Conservation (phyloP, 2,797 vertebrate genomes). For the Danio jaintianensis region DNA sequence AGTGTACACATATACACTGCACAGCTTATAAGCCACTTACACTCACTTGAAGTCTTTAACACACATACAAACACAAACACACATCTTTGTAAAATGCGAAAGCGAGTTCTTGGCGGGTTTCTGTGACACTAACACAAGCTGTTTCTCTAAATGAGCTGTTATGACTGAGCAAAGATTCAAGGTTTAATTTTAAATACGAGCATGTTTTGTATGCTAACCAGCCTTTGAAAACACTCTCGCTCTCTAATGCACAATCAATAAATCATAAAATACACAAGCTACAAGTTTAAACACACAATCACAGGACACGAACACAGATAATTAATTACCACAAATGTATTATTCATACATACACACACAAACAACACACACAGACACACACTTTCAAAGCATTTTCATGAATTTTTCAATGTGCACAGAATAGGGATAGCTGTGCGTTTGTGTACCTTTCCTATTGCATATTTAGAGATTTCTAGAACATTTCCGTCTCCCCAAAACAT, state of each 20-base stretch:
- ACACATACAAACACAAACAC: conserved; percentile 21
- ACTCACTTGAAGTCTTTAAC: conserved; percentile 37
- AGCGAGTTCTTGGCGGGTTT: background rate
- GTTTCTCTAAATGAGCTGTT: conserved; percentile 22
- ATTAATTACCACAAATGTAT: conserved; percentile 45
- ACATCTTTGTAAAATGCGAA: conserved; percentile 1
- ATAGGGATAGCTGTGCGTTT: conserved; percentile 3
- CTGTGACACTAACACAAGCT: background rate
- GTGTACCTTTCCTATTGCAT: background rate
- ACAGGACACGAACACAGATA: conserved; percentile 36
- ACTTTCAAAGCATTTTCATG: conserved; percentile 54
- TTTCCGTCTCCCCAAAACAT: background rate
- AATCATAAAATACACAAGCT: conserved; percentile 35
- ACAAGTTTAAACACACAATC: conserved; percentile 44
- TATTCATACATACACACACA: conserved; percentile 40
- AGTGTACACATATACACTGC: conserved; percentile 6
- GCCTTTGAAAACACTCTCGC: conserved; percentile 2
- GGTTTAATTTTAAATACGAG: background rate
- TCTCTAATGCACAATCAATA: conserved; percentile 41
- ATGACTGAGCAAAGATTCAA: conserved; percentile 24
- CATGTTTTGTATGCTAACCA: conserved; percentile 28
- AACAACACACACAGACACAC: conserved; percentile 46
- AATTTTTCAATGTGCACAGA: conserved; percentile 44
- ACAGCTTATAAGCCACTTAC: conserved; percentile 19
- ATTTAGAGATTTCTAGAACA: background rate